phyloP scores from a whole-genome alignment of 2,888 invertebrate species.

The Sthenelais limicola region DNA sequence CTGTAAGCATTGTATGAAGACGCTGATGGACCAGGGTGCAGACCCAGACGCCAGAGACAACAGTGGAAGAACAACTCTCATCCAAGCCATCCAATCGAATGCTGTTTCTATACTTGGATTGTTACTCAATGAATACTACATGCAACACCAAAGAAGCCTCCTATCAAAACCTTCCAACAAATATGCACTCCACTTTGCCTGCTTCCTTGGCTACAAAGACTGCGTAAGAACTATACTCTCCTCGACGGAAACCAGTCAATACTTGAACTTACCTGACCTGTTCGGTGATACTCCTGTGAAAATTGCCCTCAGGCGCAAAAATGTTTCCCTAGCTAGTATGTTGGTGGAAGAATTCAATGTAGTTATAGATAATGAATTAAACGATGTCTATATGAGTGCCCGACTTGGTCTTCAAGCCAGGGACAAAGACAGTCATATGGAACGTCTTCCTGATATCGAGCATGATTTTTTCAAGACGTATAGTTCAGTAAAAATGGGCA shows the following conservation, averaged over 20 bases:
- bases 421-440: not conserved
- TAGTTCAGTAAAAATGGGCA: slow-evolving; percentile 46
- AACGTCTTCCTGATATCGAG: not conserved
- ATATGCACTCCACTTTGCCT: slow-evolving; percentile 36
- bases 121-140: slow-evolving; percentile 11
- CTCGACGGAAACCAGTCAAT: not conserved
- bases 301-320: slow-evolving; percentile 8
- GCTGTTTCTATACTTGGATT: slow-evolving; percentile 4
- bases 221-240: slow-evolving; percentile 32
- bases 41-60: slow-evolving; percentile 14
- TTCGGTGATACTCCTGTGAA: slow-evolving; percentile 39
- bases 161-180: slow-evolving; percentile 7
- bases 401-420: no score
- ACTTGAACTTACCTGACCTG: slow-evolving; percentile 31
- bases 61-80: slow-evolving; percentile 39
- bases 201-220: slow-evolving; percentile 12
- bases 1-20: slow-evolving; percentile 37
- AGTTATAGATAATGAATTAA: not conserved
- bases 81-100: slow-evolving; percentile 43
- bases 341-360: not conserved
- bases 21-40: slow-evolving; percentile 33
- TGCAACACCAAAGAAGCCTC: not conserved
- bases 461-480: slow-evolving; percentile 44
- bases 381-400: no score
- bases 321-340: not conserved